These are phyloP conservation scores for Gonioctena quinquepunctata DNA, from an alignment of 1,140 invertebrate species.

Conservation along the genomic window DNA sequence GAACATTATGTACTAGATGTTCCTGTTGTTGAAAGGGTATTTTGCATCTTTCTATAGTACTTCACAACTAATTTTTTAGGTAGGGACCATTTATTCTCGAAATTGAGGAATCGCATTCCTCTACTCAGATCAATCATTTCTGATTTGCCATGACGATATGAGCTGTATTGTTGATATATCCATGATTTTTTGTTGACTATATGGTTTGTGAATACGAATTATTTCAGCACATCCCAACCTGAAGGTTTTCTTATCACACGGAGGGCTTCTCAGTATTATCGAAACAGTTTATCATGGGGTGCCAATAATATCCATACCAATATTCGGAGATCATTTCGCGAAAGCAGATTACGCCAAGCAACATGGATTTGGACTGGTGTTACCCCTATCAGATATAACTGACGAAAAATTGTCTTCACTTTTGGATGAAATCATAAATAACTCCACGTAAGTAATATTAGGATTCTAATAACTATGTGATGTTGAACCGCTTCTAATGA, in stretches of 20 bases:
- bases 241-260: slow-evolving; percentile 63
- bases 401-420: background rate
- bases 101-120: too few species aligned
- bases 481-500: too few species aligned
- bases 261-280: slow-evolving; percentile 60
- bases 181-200: background rate
- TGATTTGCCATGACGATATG: too few species aligned
- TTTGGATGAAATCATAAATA: slow-evolving; percentile 27
- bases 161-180: too few species aligned
- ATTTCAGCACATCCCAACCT: slow-evolving; percentile 57
- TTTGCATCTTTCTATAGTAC: too few species aligned
- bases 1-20: too few species aligned
- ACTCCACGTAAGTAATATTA: slow-evolving; percentile 41
- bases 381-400: background rate
- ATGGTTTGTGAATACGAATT: background rate
- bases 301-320: slow-evolving; percentile 61
- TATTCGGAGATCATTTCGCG: slow-evolving; percentile 61
- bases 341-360: slow-evolving; percentile 55
- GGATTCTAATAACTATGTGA: too few species aligned
- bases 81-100: too few species aligned
- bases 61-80: too few species aligned
- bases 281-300: slow-evolving; percentile 61
- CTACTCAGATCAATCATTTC: too few species aligned
- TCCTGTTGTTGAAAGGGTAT: too few species aligned
- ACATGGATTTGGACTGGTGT: slow-evolving; percentile 48